Evolutionary conservation across 2,888 invertebrate genomes (phyloP), one percentile per base, ranked within the genome.

Genomic region (Phragmatobia fuliginosa): DNA sequence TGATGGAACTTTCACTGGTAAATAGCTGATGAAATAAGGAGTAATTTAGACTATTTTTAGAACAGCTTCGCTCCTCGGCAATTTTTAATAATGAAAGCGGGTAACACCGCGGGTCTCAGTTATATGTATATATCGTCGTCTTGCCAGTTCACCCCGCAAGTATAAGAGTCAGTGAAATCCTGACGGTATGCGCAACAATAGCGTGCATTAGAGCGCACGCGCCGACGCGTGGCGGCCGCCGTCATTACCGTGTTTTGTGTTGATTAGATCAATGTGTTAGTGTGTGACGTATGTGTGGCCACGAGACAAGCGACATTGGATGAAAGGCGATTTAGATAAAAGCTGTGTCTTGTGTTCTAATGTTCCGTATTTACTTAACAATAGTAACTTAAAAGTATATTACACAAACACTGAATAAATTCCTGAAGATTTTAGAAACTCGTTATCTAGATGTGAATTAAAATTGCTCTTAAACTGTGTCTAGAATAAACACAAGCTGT

Each of bases 191-290:
- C 58, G 66, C 71, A 70, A 76, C 79, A 89, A 89, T 88, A 75
- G 83, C 65, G 56, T 74, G 79, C 85, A 88, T 88, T 88, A 87
- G 79, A 8, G 5, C 38, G 78, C 86, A 81, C 85, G 83, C 78
- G 85, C 71, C 78, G 81, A 80, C 93, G 91, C 92, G 92, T 83
- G 90, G 84, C 75, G 78, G 80, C 85, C 83, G 86, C 83, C 75
- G 79, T 80, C 88, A 88, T 88, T 87, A 88, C 80, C 76, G 88
- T 93, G 91, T 92, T 87, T 87, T 89, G 89, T 88, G 88, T 87
- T 89, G 86, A 90, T 89, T 89, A 88, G 88, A 91, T 90, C 89
- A 89, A 90, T 90, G 90, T 84, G 70, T 52, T 67, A 45, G 52
- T 64, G 25, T 66, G 59, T 33, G 65, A 52, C 65, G 58, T 36